These are phyloP conservation scores for Eupeodes corollae DNA, from an alignment of 1,140 invertebrate species.

Conservation along the genomic window DNA sequence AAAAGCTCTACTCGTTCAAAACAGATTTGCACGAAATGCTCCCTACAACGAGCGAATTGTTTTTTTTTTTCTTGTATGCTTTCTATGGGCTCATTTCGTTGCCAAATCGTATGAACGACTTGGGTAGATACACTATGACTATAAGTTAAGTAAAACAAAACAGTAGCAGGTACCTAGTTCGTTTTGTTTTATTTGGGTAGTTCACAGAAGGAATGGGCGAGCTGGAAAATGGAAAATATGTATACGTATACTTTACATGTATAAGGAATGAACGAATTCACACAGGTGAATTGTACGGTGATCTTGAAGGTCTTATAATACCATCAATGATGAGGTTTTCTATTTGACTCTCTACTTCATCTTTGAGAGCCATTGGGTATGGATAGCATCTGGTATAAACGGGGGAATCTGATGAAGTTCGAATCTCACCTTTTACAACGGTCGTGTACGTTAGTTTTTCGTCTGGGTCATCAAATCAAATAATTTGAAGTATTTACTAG, in stretches of 20 bases:
- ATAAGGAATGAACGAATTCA: conserved; percentile 3
- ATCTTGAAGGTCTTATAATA: conserved; percentile 19
- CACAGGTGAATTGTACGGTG: conserved; percentile 6
- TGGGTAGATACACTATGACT: too few species aligned
- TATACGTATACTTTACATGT: conserved; percentile 13
- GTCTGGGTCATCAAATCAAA: background rate
- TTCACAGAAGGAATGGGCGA: too few species aligned
- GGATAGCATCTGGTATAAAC: conserved; percentile 12
- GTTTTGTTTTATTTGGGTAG: too few species aligned
- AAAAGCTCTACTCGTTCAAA: too few species aligned
- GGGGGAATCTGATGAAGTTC: background rate
- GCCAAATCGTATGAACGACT: too few species aligned
- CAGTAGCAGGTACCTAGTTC: too few species aligned
- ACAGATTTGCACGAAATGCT: too few species aligned
- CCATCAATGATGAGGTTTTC: conserved; percentile 16
- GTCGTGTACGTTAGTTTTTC: conserved; percentile 5
- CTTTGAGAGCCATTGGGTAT: conserved; percentile 12
- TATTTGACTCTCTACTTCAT: conserved; percentile 17
- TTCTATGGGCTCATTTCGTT: too few species aligned
- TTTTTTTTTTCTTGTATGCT: too few species aligned
- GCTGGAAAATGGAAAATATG: too few species aligned
- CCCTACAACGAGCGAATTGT: too few species aligned
- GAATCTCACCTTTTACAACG: background rate
- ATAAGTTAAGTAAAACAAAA: too few species aligned
- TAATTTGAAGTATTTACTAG: background rate